Evolutionary conservation across 2,888 invertebrate genomes (phyloP).

Genomic region (Aphidoletes aphidimyza): DNA sequence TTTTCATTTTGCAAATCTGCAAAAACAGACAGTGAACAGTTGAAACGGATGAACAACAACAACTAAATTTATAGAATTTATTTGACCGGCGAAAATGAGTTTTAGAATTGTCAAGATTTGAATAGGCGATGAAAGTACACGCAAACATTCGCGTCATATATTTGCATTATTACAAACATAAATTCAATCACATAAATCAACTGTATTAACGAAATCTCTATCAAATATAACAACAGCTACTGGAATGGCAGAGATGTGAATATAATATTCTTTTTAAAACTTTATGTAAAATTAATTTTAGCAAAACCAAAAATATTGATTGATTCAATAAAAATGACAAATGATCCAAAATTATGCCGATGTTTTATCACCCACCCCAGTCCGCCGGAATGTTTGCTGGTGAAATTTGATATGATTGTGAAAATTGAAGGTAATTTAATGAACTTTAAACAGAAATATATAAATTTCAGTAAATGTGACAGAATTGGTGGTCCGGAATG

Average conservation of each 20-base stretch:
- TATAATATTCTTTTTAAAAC: conserved; percentile 16
- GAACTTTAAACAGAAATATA: too few species aligned
- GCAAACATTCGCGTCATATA: background rate
- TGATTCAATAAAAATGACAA: conserved; percentile 47
- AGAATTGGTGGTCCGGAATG: too few species aligned
- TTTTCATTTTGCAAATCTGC: background rate
- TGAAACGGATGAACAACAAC: background rate
- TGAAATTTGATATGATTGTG: too few species aligned
- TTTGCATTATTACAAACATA: background rate
- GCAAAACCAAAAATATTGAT: conserved; percentile 44
- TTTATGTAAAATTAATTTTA: conserved; percentile 45
- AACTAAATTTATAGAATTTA: background rate
- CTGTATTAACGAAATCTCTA: background rate
- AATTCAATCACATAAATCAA: background rate
- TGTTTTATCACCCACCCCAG: too few species aligned
- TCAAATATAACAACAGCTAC: background rate
- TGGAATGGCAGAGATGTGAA: background rate
- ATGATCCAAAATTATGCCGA: background rate
- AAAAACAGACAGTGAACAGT: background rate
- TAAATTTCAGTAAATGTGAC: too few species aligned
- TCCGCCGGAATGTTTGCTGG: too few species aligned
- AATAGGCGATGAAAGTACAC: background rate
- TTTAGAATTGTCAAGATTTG: background rate
- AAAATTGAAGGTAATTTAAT: too few species aligned
- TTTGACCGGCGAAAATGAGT: background rate